phyloP scores from a whole-genome alignment of 2,888 invertebrate species.

The Amblyjoppa proteus region DNA sequence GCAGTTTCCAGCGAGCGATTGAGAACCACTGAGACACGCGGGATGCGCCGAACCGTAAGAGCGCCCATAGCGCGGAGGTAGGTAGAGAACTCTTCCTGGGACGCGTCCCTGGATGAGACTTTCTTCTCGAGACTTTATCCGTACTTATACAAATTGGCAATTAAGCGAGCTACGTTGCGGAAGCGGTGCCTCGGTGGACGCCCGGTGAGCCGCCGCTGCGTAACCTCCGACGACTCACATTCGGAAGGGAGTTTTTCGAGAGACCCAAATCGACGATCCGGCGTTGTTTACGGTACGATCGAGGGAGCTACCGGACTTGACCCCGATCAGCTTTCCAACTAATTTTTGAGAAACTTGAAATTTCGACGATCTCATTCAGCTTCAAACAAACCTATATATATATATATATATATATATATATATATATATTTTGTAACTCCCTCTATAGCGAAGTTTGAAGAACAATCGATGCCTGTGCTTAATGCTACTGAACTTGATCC shows the following conservation, averaged over 20 bases:
- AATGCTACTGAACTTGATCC: not conserved
- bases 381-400: not conserved
- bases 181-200: slow-evolving; percentile 40
- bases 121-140: slow-evolving; percentile 52
- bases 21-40: slow-evolving; percentile 49
- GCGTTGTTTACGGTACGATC: not conserved
- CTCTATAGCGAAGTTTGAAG: no score
- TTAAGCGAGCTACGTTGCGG: slow-evolving; percentile 62
- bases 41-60: slow-evolving; percentile 5
- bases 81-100: slow-evolving; percentile 38
- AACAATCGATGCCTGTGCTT: no score
- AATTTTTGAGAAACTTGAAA: not conserved
- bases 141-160: slow-evolving; percentile 71
- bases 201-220: slow-evolving; percentile 24
- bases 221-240: not conserved
- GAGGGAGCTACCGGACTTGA: not conserved
- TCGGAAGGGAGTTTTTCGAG: not conserved
- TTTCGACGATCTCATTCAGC: not conserved
- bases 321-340: not conserved
- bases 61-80: slow-evolving; percentile 34
- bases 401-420: no score
- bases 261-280: not conserved
- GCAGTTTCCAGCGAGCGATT: slow-evolving; percentile 8
- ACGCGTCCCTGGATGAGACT: slow-evolving; percentile 36
- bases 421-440: no score